Conservation (phyloP, 2,797 vertebrate genomes). For the Craterocephalus amniculus region DNA sequence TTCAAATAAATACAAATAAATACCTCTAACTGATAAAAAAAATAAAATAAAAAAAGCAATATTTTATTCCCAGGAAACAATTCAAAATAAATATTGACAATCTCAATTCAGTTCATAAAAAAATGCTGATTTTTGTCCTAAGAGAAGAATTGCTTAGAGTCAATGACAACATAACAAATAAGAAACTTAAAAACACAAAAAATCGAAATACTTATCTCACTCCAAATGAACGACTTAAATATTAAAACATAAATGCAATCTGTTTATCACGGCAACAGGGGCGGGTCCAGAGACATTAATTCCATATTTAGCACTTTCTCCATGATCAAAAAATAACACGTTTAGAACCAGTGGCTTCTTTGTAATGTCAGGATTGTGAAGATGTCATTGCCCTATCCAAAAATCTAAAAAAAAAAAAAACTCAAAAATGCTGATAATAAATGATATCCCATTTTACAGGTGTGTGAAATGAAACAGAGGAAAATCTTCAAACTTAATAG, state of each 20-base stretch:
- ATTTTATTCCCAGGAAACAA: neutral
- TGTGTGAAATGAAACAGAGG: no score
- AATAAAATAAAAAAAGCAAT: neutral
- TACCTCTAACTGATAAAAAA: neutral
- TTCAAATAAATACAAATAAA: neutral
- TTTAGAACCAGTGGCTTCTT: no score
- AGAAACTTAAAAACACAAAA: neutral
- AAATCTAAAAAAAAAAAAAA: no score
- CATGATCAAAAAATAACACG: no score
- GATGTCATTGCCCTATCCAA: no score
- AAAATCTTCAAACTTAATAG: no score
- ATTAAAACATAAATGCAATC: neutral
- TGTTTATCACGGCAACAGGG: neutral
- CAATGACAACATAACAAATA: neutral
- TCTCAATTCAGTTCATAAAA: neutral
- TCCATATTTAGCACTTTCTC: no score
- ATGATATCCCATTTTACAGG: no score
- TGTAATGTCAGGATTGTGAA: no score
- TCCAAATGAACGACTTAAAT: neutral
- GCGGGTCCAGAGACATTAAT: no score
- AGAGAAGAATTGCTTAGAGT: neutral
- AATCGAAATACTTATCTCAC: neutral
- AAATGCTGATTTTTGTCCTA: neutral
- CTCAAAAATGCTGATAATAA: no score
- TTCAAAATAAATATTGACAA: no score